Evolutionary conservation across 2,113 vertebrate genomes (phyloP), one percentile per base, ranked within the genome.

Genomic region (Trachemys scripta): DNA sequence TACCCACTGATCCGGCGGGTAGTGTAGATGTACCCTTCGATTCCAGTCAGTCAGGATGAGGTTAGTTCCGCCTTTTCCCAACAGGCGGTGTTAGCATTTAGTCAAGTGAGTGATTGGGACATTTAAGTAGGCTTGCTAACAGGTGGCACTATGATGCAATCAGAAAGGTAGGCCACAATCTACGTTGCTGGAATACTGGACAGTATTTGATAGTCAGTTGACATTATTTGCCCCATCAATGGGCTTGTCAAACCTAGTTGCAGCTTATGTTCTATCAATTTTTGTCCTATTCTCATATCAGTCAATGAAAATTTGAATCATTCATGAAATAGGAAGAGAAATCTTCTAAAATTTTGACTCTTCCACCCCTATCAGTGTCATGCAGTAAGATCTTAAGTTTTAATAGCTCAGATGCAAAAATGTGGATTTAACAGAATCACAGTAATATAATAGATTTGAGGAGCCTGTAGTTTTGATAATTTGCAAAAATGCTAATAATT

Each of bases 221-320:
- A 35, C 59, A 35, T 69, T 69, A 20, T n/a, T n/a, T 69, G 65
- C 8, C 31, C 16, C 3, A n/a, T n/a, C 16, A n/a, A 8, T 38
- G 20, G 65, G 17, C 65, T 69, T 69, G 35, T 69, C 65, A 69
- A n/a, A n/a, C 65, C 53, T 80, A 84, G 75, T 45, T 0, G 0
- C 87, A 75, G 87, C 13, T 89, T 75, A 22, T 42, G 84, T 91
- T 93, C 83, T 83, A 65, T 42, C 31, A 69, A 81, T 96, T 50
- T 13, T 9, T 49, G 3, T 78, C 19, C 49, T 13, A 13, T 69
- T 75, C 42, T 59, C 16, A 0, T 51, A 20, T 31, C 1, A 0
- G 2, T 86, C 54, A 47, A 38, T 0, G 0, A 51, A 51, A 0
- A 1, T 35, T 85, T 79, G 84, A n/a, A 81, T 51, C 69, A 31